Evolutionary conservation across 2,888 invertebrate genomes (phyloP).

Genomic region (Rhyacophila evoluta): DNA sequence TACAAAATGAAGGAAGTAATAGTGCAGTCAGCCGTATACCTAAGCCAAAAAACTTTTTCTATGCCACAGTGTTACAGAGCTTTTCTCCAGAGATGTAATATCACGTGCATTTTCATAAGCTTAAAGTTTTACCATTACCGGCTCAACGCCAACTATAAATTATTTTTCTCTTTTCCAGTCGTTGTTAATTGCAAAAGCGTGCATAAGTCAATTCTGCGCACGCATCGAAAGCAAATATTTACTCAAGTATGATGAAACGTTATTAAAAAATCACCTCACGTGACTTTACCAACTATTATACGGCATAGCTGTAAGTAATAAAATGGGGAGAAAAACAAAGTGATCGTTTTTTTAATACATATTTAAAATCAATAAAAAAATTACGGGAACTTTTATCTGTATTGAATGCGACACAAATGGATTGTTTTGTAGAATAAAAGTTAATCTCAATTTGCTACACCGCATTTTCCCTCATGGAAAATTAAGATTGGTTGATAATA

Average conservation of each 20-base stretch:
- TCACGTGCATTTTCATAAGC: conserved; percentile 47
- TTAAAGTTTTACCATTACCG: conserved; percentile 45
- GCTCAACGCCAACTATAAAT: conserved; percentile 32
- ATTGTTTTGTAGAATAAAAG: too few relatives aligned
- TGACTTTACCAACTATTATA: too few relatives aligned
- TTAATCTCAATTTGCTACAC: too few relatives aligned
- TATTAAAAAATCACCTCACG: not conserved
- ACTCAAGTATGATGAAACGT: not conserved
- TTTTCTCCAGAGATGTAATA: not conserved
- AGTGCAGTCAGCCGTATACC: not conserved
- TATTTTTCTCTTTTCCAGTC: not conserved
- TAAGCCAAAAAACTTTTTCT: conserved; percentile 38
- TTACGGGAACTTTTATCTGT: too few relatives aligned
- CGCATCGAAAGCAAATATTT: not conserved
- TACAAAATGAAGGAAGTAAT: not conserved
- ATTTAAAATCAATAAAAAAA: too few relatives aligned
- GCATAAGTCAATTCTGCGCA: not conserved
- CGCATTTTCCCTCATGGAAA: too few relatives aligned
- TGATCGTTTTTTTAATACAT: too few relatives aligned
- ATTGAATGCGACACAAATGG: too few relatives aligned
- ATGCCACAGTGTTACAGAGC: not conserved
- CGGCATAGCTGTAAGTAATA: too few relatives aligned
- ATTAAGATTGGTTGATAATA: too few relatives aligned
- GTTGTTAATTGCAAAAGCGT: not conserved
- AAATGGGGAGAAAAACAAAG: too few relatives aligned